Percentiles rank a stretch among this genome's conserved stretches.
Conservation (phyloP, 1,140 invertebrate species). For the Pteromalus puparum region DNA sequence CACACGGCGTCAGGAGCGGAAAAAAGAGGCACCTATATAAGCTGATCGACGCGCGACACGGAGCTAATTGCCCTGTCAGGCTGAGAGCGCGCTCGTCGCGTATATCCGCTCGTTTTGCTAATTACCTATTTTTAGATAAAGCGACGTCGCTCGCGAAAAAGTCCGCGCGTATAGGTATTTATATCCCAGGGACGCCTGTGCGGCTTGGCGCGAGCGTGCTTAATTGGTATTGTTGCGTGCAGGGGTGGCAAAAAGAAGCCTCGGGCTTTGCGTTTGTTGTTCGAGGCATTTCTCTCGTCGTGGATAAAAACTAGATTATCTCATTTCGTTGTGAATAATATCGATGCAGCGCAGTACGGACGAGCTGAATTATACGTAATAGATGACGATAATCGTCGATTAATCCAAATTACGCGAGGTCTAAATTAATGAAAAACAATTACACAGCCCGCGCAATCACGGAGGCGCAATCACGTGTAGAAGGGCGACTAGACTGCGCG, state of each 20-base stretch:
- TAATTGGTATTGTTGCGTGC: conserved; percentile 30
- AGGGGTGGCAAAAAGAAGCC: neutral
- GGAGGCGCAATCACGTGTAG: neutral
- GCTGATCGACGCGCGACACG: conserved; percentile 23
- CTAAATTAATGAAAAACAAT: conserved; percentile 24
- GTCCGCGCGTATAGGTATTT: neutral
- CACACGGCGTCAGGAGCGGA: neutral
- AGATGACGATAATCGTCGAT: too few species aligned
- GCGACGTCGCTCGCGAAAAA: neutral
- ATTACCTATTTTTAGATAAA: conserved; percentile 40
- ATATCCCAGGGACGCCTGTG: neutral
- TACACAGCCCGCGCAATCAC: neutral
- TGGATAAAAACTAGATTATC: neutral
- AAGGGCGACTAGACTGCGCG: neutral
- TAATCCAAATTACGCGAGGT: neutral
- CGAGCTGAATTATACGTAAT: neutral
- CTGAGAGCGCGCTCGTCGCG: conserved; percentile 24
- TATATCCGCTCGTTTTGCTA: conserved; percentile 26
- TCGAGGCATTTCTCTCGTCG: neutral
- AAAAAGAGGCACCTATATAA: neutral
- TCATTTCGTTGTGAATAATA: neutral
- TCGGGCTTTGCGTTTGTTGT: neutral
- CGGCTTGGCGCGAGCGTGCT: neutral
- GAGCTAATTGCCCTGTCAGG: conserved; percentile 41
- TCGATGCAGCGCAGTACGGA: too few species aligned